Base-by-base conservation (phyloP, 1,140 invertebrate genomes). In the Drosophila auraria region DNA sequence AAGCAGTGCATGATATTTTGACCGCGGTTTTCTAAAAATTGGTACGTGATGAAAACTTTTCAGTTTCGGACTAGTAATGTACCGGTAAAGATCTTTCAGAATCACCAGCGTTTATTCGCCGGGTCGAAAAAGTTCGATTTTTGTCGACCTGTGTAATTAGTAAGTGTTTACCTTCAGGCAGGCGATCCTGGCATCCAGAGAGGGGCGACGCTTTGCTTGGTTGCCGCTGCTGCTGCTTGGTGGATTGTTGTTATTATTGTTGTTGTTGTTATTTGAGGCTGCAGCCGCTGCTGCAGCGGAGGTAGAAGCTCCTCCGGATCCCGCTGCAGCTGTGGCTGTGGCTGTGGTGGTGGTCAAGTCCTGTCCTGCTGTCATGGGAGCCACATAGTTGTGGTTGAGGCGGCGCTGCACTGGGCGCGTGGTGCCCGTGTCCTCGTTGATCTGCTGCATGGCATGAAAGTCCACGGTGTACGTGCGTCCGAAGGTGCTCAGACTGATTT, bases 371-470 rank as follows among this genome's bases (percentile, higher is more conserved):
- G 69, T 50, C 61, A 60, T 47, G 7, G 84, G 78, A 5, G 91
- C 82, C 49, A 92, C 78, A 59, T 92, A 93, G 33, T 92, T 93
- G 47, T 91, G 92, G 82, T 93, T 93, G 5, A 94, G 89, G 49
- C 94, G 92, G 40, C 98, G 95, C 93, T 98, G 98, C 82, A 99
- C 97, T 61, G 97, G 96, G 51, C 98, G 94, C 12, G 98, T 96
- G 51, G 98, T 99, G 63, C 98, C 98, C 7, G 98, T 98, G 93
- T 99, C 98, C 94, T 99, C 98, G 93, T 99, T 99, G 75, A 99
- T 98, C 95, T 99, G 98, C 93, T 99, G 98, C 97, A 99, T 98
- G 79, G 97, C 96, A 93, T 98, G 97, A 86, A 99, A 97, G 94
- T 99, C 98, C 74, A 99, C 96, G 2, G 98, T 98, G 93, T 99